Evolutionary conservation across 1,140 invertebrate genomes (phyloP).

Genomic region (Proctacanthus coquilletti): DNA sequence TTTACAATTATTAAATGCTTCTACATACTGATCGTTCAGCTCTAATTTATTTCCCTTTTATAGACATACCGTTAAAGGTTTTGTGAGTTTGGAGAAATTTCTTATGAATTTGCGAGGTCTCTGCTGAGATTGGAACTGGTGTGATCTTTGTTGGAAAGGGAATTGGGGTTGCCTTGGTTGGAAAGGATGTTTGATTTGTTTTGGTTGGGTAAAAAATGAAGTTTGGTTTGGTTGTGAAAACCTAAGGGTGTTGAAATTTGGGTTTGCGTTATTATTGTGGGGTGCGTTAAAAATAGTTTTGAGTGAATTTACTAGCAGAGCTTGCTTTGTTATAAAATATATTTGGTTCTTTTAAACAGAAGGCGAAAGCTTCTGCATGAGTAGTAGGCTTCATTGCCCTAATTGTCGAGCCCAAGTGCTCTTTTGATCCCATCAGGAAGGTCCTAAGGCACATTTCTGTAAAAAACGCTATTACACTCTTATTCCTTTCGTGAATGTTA

Average conservation of each 20-base stretch:
- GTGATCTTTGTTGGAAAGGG: no score
- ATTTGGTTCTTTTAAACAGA: neutral
- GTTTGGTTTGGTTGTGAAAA: no score
- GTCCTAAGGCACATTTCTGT: neutral
- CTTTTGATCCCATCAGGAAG: neutral
- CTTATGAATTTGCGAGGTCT: conserved; percentile 13
- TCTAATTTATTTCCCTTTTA: conserved; percentile 12
- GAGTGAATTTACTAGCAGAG: no score
- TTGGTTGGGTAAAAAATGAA: no score
- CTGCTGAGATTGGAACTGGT: no score
- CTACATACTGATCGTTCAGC: conserved; percentile 11
- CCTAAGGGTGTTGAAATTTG: no score
- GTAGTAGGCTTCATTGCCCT: neutral
- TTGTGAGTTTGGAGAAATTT: conserved; percentile 15
- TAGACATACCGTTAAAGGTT: conserved; percentile 12
- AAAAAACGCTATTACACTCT: neutral
- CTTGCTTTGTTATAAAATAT: neutral
- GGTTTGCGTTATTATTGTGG: no score
- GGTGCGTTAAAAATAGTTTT: no score
- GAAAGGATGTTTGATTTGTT: no score
- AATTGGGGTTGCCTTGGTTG: no score
- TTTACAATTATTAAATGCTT: conserved; percentile 17
- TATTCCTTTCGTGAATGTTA: neutral
- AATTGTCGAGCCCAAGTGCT: neutral
- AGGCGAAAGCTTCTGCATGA: neutral